Evolutionary conservation across 2,888 invertebrate genomes (phyloP), one percentile per base, ranked within the genome.

Genomic region (Epistrophella euchroma): DNA sequence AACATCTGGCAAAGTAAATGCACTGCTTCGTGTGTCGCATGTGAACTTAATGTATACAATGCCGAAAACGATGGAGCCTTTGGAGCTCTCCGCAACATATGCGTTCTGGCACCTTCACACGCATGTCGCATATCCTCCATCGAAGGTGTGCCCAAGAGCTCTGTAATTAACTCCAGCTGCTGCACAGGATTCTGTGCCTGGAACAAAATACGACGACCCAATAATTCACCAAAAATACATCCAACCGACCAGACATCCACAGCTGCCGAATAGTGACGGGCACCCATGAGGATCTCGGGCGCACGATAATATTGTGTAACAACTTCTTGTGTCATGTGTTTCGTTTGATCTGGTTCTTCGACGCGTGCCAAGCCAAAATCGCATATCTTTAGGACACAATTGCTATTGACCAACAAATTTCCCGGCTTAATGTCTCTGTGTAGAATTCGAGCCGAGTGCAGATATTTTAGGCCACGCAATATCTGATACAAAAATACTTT

Each of bases 401-500:
- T 99, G 93, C 98, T 98, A 94, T 99, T 99, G 91, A 99, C 99
- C 90, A 99, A 95, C 89, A 99, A 95, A 93, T 99, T 99, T 87
- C 99, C 99, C 13, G 99, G 99, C 93, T 99, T 99, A 91, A 99
- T 99, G 93, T 99, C 99, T 91, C 99, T 95, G 93, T 99, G 99
- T 88, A 99, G 95, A 91, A 99, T 99, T 91, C 98, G 96, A 88
- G 99, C 98, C 85, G 99, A 99, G 94, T 99, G 99, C 90, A 99
- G 95, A 94, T 99, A 99, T 94, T 99, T 99, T 90, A 99, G 94
- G 96, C 99, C 99, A 95, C 99, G 96, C 91, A 99, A 95, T 93
- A 99, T 99, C 95, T 99, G 99, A 94, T 99, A 99, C 91, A 99
- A 97, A 95, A 99, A 99, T 94, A 99, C 99, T 96, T 99, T 99